These are phyloP conservation scores for Labeo rohita DNA, from an alignment of 2,113 vertebrate species.

Conservation along the genomic window DNA sequence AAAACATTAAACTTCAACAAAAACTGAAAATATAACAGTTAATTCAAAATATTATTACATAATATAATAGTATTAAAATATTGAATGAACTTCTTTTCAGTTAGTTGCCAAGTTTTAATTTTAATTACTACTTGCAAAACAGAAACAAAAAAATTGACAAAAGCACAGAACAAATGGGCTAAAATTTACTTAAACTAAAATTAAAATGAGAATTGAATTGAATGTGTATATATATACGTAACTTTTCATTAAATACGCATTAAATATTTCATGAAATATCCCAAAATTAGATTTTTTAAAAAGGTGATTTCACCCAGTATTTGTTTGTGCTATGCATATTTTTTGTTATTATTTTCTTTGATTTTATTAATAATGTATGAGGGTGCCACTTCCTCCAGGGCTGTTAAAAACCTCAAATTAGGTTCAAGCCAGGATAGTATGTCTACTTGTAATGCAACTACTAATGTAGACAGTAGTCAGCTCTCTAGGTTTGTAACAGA, in stretches of 20 bases:
- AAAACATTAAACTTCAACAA: not conserved
- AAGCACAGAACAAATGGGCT: too few species aligned
- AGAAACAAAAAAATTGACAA: too few species aligned
- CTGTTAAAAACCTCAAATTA: not conserved
- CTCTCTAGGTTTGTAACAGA: not conserved
- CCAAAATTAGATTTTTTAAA: not conserved
- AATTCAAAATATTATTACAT: not conserved
- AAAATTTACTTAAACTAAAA: too few species aligned
- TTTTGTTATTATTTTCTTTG: not conserved
- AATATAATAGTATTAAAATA: not conserved
- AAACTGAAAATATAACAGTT: not conserved
- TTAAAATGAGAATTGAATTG: too few species aligned
- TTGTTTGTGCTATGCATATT: not conserved
- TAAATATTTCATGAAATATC: too few species aligned
- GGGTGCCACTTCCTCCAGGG: not conserved
- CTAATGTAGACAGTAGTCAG: not conserved
- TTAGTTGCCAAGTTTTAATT: too few species aligned
- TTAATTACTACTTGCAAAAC: too few species aligned
- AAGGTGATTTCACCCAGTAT: not conserved
- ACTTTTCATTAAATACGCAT: too few species aligned
- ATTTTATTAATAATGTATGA: not conserved
- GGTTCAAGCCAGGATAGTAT: not conserved
- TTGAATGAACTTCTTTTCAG: too few species aligned
- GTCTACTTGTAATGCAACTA: not conserved
- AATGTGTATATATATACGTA: too few species aligned